Evolutionary conservation across 2,888 invertebrate genomes (phyloP).

Genomic region (Hydriomena furcata): DNA sequence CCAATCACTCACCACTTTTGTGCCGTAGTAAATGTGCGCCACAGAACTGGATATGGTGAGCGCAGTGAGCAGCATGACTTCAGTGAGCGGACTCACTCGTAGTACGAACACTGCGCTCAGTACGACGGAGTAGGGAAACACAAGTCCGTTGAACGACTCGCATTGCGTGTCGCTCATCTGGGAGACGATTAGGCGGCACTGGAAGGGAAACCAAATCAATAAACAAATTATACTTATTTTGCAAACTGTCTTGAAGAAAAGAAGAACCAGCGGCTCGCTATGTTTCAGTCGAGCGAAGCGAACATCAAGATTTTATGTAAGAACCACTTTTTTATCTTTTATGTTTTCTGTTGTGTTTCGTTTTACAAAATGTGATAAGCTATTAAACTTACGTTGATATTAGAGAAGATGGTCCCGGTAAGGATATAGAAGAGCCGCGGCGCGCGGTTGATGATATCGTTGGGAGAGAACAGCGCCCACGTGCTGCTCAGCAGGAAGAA

Average conservation of each 20-base stretch:
- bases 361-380: no score
- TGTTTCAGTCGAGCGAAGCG: no score
- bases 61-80: slow-evolving; percentile 87
- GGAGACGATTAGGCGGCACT: slow-evolving; percentile 98
- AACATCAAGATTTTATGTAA: no score
- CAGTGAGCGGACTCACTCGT: slow-evolving; percentile 74
- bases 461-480: slow-evolving; percentile 94
- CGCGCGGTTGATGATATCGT: slow-evolving; percentile 90
- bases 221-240: no score
- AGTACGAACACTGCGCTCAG: slow-evolving; percentile 64
- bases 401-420: slow-evolving; percentile 97
- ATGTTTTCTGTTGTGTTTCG: no score
- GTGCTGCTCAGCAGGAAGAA: slow-evolving; percentile 89
- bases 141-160: slow-evolving; percentile 90
- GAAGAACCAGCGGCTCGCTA: no score
- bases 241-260: no score
- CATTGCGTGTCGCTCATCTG: slow-evolving; percentile 98
- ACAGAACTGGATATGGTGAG: slow-evolving; percentile 88
- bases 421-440: slow-evolving; percentile 94
- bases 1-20: slow-evolving; percentile 95
- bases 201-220: slow-evolving; percentile 31
- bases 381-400: slow-evolving; percentile 98
- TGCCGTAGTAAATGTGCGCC: slow-evolving; percentile 96
- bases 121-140: slow-evolving; percentile 83
- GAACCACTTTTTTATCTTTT: no score